Base-by-base conservation (phyloP, 2,113 vertebrate genomes). In the Pyxicephalus adspersus region DNA sequence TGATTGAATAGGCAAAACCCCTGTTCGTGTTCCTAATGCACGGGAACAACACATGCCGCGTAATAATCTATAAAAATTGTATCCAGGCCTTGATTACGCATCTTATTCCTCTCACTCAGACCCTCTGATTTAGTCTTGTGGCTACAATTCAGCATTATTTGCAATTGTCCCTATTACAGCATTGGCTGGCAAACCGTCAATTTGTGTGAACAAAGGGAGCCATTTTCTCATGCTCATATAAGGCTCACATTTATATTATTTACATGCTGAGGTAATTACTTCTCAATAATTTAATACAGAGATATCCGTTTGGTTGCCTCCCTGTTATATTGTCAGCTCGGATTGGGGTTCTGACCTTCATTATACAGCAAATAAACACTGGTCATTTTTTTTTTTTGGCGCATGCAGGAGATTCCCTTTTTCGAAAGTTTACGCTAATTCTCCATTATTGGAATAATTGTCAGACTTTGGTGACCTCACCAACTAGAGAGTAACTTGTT, bases 201-300 rank as follows among this genome's bases (percentile, higher is more conserved):
- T 89, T 88, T 91, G 85, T 86, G 88, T 85, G 86, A 88, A 89
- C 85, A 89, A 89, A 90, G 87, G 81, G 85, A 89, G 85, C 84
- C 88, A 87, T 89, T 91, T 89, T 86, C 84, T 86, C 61, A 15
- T 85, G 81, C 83, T 89, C 85, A 64, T 84, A 85, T 84, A 85
- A 89, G 89, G 85, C 85, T 85, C 88, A 86, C 86, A 85, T 89
- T 89, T 90, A 89, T 88, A 85, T 84, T 87, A 91, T 88, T 85
- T 84, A 80, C 89, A 88, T 89, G 87, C 89, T 89, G 88, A 84
- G 87, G 88, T 89, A 90, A 91, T 90, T 91, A 90, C 86, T 87
- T 86, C 85, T 90, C 90, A 90, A 91, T 91, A 88, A 91, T 90
- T 90, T 90, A 90, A 90, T 90, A 89, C 87, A 84, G 89, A 90